Conservation (phyloP, 2,797 vertebrate species). For the Cossypha heuglini region DNA sequence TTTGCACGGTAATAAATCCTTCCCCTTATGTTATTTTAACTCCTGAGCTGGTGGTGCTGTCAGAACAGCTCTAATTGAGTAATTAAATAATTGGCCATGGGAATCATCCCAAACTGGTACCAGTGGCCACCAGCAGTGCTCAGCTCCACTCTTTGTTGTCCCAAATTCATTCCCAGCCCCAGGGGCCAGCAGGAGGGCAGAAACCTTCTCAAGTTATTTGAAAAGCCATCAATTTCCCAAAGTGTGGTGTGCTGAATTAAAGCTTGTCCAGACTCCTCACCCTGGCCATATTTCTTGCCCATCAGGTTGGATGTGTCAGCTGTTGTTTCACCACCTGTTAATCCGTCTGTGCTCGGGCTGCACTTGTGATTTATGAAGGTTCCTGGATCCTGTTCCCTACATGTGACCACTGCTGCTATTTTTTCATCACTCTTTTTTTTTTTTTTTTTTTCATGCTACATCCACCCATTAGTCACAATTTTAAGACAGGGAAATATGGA, state of each 20-base stretch:
- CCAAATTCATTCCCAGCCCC: neutral
- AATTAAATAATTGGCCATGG: neutral
- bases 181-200: neutral
- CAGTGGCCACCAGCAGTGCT: neutral
- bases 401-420: neutral
- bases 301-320: neutral
- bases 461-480: neutral
- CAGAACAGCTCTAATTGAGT: neutral
- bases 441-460: neutral
- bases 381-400: neutral
- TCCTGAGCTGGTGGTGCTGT: neutral
- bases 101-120: neutral
- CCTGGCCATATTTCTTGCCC: conserved; percentile 9
- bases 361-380: conserved; percentile 18
- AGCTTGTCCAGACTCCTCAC: conserved; percentile 25
- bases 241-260: conserved; percentile 14
- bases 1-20: neutral
- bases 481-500: neutral
- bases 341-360: conserved; percentile 9
- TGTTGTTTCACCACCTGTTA: conserved; percentile 51
- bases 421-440: neutral
- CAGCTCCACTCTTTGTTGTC: neutral
- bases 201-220: neutral
- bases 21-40: fast-evolving
- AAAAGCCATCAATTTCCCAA: conserved; percentile 4